A percentile compares a stretch with the other conserved stretches of the same genome.
These are phyloP conservation scores for Ovis canadensis DNA, from an alignment of 2,113 vertebrate species.

Conservation along the genomic window DNA sequence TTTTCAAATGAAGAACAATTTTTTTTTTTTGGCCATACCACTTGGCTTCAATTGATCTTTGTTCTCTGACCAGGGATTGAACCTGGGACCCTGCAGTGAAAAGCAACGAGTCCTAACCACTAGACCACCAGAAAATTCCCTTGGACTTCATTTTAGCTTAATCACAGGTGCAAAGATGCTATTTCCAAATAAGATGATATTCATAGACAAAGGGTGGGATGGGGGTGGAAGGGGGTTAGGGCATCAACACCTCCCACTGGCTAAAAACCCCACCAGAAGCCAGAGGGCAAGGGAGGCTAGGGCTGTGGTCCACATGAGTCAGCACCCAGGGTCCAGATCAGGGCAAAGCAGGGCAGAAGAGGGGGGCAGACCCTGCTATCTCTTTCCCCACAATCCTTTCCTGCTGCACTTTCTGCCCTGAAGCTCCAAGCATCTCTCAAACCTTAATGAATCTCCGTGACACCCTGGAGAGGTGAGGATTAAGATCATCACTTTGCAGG, in stretches of 20 bases:
- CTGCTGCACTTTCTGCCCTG: fast-evolving
- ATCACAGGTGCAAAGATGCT: background rate
- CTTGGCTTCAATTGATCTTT: background rate
- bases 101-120: background rate
- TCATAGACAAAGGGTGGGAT: too few species aligned
- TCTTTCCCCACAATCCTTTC: background rate
- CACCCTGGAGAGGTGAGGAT: background rate
- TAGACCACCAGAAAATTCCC: background rate
- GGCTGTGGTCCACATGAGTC: background rate
- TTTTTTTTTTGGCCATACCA: background rate
- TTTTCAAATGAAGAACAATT: background rate
- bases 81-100: background rate
- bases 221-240: background rate
- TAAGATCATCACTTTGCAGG: background rate
- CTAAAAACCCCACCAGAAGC: background rate
- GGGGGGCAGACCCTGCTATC: fast-evolving
- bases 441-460: background rate
- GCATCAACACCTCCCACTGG: background rate
- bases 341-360: background rate
- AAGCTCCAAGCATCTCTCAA: background rate
- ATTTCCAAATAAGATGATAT: background rate
- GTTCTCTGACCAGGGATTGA: background rate
- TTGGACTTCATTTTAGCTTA: background rate
- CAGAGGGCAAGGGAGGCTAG: background rate
- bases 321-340: too few species aligned